Percentiles rank a stretch among this genome's conserved stretches.
Evolutionary conservation across 1,140 invertebrate genomes (phyloP).

Genomic region (Apolygus lucorum): DNA sequence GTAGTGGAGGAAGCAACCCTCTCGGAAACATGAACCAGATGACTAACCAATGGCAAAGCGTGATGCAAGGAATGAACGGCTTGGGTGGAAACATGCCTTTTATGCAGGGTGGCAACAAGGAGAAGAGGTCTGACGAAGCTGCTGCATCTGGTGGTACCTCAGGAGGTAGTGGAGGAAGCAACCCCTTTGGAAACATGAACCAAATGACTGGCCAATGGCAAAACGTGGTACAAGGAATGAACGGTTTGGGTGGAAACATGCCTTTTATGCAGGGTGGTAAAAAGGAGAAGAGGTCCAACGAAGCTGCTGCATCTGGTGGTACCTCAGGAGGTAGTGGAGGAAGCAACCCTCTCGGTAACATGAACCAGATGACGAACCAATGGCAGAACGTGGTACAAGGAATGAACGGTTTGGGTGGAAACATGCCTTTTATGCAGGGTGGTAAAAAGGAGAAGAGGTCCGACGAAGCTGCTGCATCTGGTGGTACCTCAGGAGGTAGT

Average conservation of each 20-base stretch:
- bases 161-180: background rate
- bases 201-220: background rate
- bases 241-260: slow-evolving; percentile 1
- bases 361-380: background rate
- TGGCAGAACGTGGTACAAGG: background rate
- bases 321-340: background rate
- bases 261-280: background rate
- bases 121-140: background rate
- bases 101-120: background rate
- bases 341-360: background rate
- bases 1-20: background rate
- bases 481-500: background rate
- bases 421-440: background rate
- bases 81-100: slow-evolving; percentile 6
- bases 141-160: background rate
- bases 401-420: background rate
- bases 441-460: background rate
- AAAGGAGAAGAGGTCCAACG: background rate
- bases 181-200: background rate
- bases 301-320: background rate
- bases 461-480: background rate
- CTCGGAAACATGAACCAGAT: slow-evolving; percentile 5
- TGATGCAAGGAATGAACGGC: background rate
- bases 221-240: background rate
- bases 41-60: background rate